These are phyloP conservation scores for Sinelater perroti DNA, from an alignment of 2,888 invertebrate genomes.

Conservation along the genomic window DNA sequence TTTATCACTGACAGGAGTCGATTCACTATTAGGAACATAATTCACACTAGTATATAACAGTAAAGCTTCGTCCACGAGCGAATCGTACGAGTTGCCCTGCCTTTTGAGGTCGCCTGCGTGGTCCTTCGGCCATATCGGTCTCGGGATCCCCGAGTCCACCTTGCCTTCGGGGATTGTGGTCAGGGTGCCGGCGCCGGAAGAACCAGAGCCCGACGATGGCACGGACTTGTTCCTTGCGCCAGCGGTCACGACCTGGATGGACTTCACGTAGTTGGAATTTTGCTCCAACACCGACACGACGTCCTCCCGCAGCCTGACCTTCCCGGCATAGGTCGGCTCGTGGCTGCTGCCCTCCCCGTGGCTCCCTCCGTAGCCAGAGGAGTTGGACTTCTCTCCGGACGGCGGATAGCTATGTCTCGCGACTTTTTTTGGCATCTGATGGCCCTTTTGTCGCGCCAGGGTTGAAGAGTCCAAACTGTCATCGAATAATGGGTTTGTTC, in stretches of 20 bases:
- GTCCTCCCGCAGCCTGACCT: conserved; percentile 51
- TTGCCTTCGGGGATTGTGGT: conserved; percentile 62
- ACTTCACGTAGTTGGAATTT: conserved; percentile 58
- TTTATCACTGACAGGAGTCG: conserved; percentile 40
- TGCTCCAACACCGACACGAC: conserved; percentile 56
- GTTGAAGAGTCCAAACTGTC: conserved; percentile 46
- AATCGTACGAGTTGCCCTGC: conserved; percentile 51
- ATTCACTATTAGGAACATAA: conserved; percentile 44
- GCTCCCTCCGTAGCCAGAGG: conserved; percentile 59
- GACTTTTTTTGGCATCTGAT: conserved; percentile 5
- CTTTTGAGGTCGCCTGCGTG: conserved; percentile 22
- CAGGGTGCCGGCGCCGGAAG: conserved; percentile 54
- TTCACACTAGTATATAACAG: conserved; percentile 57
- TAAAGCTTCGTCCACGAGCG: conserved; percentile 58
- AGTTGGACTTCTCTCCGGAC: conserved; percentile 53
- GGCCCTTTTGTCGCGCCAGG: conserved; percentile 15
- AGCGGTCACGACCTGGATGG: conserved; percentile 52
- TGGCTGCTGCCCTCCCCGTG: conserved; percentile 48
- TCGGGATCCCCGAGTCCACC: conserved; percentile 58
- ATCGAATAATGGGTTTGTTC: conserved; percentile 58
- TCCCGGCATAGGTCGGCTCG: conserved; percentile 45
- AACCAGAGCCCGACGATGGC: conserved; percentile 49
- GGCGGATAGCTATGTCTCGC: conserved; percentile 43
- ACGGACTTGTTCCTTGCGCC: conserved; percentile 49
- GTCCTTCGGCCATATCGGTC: conserved; percentile 59